Base-by-base conservation (phyloP, 2,797 vertebrate genomes). In the Alfaro cultratus region DNA sequence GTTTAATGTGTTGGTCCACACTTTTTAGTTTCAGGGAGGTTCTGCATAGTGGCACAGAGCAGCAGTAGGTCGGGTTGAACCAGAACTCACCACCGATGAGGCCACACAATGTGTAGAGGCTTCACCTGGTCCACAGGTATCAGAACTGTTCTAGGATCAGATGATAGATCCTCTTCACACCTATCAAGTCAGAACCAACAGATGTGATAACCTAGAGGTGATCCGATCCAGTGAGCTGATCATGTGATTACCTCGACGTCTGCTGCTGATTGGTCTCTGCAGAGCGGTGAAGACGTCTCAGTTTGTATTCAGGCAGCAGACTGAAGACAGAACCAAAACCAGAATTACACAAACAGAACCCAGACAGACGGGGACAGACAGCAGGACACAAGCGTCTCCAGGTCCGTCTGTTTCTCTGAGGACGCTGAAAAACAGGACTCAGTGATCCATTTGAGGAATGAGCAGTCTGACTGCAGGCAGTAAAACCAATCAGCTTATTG, bases 21-120 rank as follows among this genome's bases (percentile, higher is more conserved):
- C 62, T 9, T 64, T 43, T 11, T 43, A 43, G 41, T 43, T 43
- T 64, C 64, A 26, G 8, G 23, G 67, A 70, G 39, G 67, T 70
- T n/a, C 67, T 70, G 64, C 18, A 23, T 1, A 23, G 18, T 21
- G 3, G 11, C 36, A 41, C 21, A 45, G 5, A 31, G 68, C 29
- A 70, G 29, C 5, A 31, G 55, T 10, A 46, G 41, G 46, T 16
- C 9, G 13, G 41, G 29, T 31, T 29, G 43, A n/a, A 46, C 12
- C 23, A 68, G 36, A 76, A 81, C 83, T 85, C 77, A 85, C 98
- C 98, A 99, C 85, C 98, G 95, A 90, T 99, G 98, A 83, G 98
- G 98, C 98, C 98, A 99, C 75, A 96, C 96, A 34, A 99, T 93
- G 87, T 98, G 98, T 68, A 99, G 91, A 6, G 98, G 96, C 89